phyloP scores from a whole-genome alignment of 2,113 vertebrate genomes.

The Toxotes chatareus region DNA sequence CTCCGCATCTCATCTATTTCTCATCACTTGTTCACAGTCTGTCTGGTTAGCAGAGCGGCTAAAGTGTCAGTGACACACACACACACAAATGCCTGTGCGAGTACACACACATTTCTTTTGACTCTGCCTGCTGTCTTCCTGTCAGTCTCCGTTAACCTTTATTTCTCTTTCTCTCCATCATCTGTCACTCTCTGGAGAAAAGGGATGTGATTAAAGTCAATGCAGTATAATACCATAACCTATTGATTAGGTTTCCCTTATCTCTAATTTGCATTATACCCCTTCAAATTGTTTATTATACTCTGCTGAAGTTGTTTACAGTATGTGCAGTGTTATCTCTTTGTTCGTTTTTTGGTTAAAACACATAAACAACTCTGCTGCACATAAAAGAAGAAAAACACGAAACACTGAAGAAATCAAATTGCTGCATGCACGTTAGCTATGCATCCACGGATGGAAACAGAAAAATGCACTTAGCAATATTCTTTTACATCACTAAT shows the following conservation, averaged over 20 bases:
- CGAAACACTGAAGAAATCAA: not conserved
- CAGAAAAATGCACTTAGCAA: conserved; percentile 21
- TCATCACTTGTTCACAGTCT: conserved; percentile 53
- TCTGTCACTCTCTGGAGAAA: conserved; percentile 29
- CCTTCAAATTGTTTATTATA: not conserved
- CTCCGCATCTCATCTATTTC: conserved; percentile 51
- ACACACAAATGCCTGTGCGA: not conserved
- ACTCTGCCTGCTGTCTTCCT: conserved; percentile 26
- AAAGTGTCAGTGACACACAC: conserved; percentile 41
- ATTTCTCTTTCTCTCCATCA: conserved; percentile 50
- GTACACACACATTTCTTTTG: conserved; percentile 23
- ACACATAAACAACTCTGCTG: not conserved
- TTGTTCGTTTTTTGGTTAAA: not conserved
- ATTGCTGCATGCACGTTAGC: not conserved
- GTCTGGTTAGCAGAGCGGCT: conserved; percentile 55
- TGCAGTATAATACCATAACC: conserved; percentile 36
- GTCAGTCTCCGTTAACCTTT: conserved; percentile 58
- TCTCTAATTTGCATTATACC: conserved; percentile 35
- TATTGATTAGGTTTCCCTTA: conserved; percentile 52
- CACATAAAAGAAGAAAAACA: not conserved
- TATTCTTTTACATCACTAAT: conserved; percentile 11
- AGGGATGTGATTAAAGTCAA: conserved; percentile 40
- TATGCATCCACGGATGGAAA: conserved; percentile 16
- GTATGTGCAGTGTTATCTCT: not conserved
- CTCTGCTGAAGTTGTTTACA: conserved; percentile 14